Evolutionary conservation across 2,797 vertebrate genomes (phyloP).

Genomic region (Lepidocolaptes lacrymiger): DNA sequence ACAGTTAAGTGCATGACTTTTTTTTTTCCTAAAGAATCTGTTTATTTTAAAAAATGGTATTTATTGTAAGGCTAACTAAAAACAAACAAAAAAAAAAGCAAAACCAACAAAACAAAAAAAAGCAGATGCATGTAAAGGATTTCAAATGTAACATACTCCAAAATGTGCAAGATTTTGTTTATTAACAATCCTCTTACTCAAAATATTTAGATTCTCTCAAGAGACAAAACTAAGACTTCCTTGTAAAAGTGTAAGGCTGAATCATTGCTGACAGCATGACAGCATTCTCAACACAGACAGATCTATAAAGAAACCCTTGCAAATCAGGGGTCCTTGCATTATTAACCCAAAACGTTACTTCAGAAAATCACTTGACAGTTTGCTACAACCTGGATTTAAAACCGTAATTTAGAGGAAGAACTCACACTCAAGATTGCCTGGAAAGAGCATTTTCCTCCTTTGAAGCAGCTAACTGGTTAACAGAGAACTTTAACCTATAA

Average conservation of each 20-base stretch:
- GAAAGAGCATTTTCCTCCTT: not conserved
- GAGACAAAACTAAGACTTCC: not conserved
- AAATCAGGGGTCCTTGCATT: not conserved
- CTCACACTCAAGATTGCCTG: not conserved
- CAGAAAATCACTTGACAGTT: not conserved
- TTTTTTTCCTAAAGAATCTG: not conserved
- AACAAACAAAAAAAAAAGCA: not conserved
- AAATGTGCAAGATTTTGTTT: not conserved
- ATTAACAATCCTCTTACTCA: not conserved
- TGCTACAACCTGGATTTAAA: not conserved
- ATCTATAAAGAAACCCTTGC: not conserved
- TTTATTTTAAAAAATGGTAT: not conserved
- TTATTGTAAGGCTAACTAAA: not conserved
- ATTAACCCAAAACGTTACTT: not conserved
- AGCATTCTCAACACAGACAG: not conserved
- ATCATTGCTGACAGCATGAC: not conserved
- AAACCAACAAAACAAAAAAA: not conserved
- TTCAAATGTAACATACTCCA: not conserved
- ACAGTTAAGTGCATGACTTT: not conserved
- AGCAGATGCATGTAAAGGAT: not conserved
- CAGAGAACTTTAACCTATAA: not conserved
- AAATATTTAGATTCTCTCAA: not conserved
- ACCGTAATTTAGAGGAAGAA: not conserved
- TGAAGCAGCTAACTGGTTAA: not conserved
- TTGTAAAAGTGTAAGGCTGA: not conserved